Percentiles rank a stretch among this genome's conserved stretches.
Evolutionary conservation across 2,888 invertebrate genomes (phyloP).

Genomic region (Cataglyphis cursor): DNA sequence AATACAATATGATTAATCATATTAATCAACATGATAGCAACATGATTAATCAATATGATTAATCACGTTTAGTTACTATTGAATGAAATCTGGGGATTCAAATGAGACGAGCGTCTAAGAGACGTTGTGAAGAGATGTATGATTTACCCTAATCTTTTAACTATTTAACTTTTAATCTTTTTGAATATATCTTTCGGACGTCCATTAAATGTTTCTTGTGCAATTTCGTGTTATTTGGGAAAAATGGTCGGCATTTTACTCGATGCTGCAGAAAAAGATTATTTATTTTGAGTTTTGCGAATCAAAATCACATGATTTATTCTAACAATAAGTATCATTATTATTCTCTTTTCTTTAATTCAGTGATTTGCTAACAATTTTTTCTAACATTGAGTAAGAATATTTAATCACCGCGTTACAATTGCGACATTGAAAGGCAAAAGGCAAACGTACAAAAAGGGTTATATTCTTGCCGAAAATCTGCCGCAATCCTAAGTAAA

Average conservation of each 20-base stretch:
- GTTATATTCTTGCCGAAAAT: constrained; percentile 22
- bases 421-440: constrained; percentile 42
- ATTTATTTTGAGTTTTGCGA: constrained; percentile 18
- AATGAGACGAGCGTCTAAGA: not conserved
- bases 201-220: not conserved
- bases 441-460: constrained; percentile 39
- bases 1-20: too few relatives aligned
- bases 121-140: not conserved
- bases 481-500: constrained; percentile 33
- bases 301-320: constrained; percentile 27
- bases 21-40: too few relatives aligned
- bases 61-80: too few relatives aligned
- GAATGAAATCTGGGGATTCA: not conserved
- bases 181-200: not conserved
- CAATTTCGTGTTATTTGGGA: not conserved
- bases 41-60: too few relatives aligned
- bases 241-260: not conserved
- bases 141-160: not conserved
- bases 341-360: constrained; percentile 42
- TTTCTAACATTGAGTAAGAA: constrained; percentile 34
- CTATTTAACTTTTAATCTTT: not conserved
- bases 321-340: constrained; percentile 40
- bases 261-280: not conserved
- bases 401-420: constrained; percentile 28
- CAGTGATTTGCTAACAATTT: constrained; percentile 21